These are phyloP conservation scores for Periophthalmus magnuspinnatus DNA, from an alignment of 2,797 vertebrate species.

Conservation along the genomic window DNA sequence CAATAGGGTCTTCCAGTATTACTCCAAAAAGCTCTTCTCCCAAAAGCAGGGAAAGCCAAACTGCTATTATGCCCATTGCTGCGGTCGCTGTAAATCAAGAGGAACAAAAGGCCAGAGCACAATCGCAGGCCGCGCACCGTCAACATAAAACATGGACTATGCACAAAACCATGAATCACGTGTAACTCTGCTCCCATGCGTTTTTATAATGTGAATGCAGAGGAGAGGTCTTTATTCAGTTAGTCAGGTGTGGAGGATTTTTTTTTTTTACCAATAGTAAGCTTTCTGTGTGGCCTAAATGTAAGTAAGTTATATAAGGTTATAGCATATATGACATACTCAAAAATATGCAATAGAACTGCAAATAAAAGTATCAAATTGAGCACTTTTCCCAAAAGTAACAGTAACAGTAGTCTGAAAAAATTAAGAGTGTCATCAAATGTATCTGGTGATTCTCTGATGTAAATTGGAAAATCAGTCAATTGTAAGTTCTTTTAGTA, in stretches of 20 bases:
- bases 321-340: background rate
- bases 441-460: no score
- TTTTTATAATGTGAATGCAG: conserved; percentile 63
- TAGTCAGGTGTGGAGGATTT: background rate
- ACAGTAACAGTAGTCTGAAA: no score
- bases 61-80: conserved; percentile 74
- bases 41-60: conserved; percentile 66
- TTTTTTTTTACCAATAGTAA: background rate
- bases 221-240: conserved; percentile 47
- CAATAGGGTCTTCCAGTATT: conserved; percentile 74
- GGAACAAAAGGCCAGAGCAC: conserved; percentile 74
- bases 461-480: no score
- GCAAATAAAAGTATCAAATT: no score
- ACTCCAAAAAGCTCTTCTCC: conserved; percentile 69
- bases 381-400: no score
- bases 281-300: background rate
- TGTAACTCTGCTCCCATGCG: conserved; percentile 50
- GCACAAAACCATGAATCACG: conserved; percentile 64
- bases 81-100: conserved; percentile 73
- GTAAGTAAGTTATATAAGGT: background rate
- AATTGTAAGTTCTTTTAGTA: no score
- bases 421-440: no score
- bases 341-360: background rate
- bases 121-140: conserved; percentile 64
- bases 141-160: conserved; percentile 65